These are phyloP conservation scores for Sebastes vulpes DNA, from an alignment of 2,797 vertebrate genomes.

Conservation along the genomic window DNA sequence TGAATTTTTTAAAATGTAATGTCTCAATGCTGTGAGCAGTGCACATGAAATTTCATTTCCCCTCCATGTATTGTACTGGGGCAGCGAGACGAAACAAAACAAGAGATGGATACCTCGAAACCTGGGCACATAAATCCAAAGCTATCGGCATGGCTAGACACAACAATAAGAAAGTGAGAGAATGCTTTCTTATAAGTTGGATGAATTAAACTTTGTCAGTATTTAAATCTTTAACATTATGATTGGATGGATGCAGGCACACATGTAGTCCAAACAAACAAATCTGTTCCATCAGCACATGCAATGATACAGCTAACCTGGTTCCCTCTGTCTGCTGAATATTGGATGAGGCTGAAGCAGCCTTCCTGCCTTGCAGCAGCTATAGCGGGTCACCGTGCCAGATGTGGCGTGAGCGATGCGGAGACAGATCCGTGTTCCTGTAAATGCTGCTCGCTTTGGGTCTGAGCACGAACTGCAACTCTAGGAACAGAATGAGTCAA, in stretches of 20 bases:
- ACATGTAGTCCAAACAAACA: not conserved
- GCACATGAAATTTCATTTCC: not conserved
- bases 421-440: slow-evolving; percentile 47
- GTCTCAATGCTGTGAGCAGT: slow-evolving; percentile 13
- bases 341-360: slow-evolving; percentile 50
- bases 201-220: not conserved
- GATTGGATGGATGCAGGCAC: not conserved
- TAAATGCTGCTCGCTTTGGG: slow-evolving; percentile 40
- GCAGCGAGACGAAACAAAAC: not conserved
- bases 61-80: not conserved
- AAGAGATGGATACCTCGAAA: not conserved
- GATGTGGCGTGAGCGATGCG: slow-evolving; percentile 38
- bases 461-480: slow-evolving; percentile 44
- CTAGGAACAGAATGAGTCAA: slow-evolving; percentile 25
- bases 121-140: not conserved
- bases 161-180: not conserved
- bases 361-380: slow-evolving; percentile 35
- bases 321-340: slow-evolving; percentile 42
- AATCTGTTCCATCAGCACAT: slow-evolving; percentile 29
- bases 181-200: not conserved
- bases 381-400: slow-evolving; percentile 49
- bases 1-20: slow-evolving; percentile 37
- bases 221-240: not conserved
- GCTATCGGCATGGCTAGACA: too few species aligned
- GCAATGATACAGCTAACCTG: slow-evolving; percentile 4